Evolutionary conservation across 2,113 vertebrate genomes (phyloP), one percentile per base, ranked within the genome.

Genomic region (Pterocles orientalis): DNA sequence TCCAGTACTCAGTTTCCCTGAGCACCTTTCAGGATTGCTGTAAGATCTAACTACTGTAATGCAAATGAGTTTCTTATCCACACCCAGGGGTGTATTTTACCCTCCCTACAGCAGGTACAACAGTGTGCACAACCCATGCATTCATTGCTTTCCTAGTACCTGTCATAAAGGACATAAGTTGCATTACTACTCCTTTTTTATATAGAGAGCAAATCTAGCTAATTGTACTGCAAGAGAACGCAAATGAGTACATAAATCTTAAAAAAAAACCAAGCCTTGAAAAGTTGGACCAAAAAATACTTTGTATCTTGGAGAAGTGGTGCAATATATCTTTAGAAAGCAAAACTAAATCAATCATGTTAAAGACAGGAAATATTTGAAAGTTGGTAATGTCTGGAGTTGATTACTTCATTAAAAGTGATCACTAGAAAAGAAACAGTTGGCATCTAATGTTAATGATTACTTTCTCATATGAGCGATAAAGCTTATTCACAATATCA

Each of bases 371-470:
- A 92, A 93, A 68, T 85, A 48, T 2, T 56, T 71, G 29, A 68
- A 79, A 91, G 43, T 12, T 85, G 34, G 36, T 84, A 68, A 51
- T 56, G 23, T 41, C 33, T 62, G 75, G 41, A 69, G 85, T 78
- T 81, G 51, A 84, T 87, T 71, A 56, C 47, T 84, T 89, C 72
- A 75, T 91, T 93, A 87, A 65, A 89, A 87, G 53, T 16, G 31
- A 86, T 86, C 41, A 18, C 68, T 82, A 57, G 66, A 84, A 89
- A 78, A n/a, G 53, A 78, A 92, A 51, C 54, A 61, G 29, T 84
- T 91, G 39, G 39, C 47, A 53, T 77, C 21, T 60, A 23, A 45
- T 36, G 18, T 58, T 75, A 75, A 62, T 18, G 11, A 54, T 84
- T 64, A 78, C 50, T 84, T 89, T 51, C 43, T 78, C 10, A 33